Conservation (phyloP, 2,888 invertebrate species). For the Tetropium fuscum region DNA sequence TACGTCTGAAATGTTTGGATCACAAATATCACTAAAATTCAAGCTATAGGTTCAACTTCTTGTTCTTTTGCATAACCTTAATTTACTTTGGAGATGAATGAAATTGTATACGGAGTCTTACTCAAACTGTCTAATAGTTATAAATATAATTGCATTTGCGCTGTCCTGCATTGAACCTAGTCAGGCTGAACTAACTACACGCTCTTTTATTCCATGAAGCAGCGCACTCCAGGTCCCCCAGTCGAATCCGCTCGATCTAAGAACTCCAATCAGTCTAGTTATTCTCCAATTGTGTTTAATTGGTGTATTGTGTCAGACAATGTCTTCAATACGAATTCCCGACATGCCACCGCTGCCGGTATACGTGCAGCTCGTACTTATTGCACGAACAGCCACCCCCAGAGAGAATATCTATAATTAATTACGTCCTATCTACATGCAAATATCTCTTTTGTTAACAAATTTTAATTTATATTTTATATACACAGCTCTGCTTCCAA, state of each 20-base stretch:
- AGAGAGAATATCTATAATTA: slow-evolving; percentile 32
- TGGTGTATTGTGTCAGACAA: slow-evolving; percentile 53
- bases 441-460: slow-evolving; percentile 36
- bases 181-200: too few relatives aligned
- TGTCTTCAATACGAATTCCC: slow-evolving; percentile 47
- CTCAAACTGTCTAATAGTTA: too few relatives aligned
- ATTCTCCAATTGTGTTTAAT: slow-evolving; percentile 56
- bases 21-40: too few relatives aligned
- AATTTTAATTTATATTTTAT: slow-evolving; percentile 13
- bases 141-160: too few relatives aligned
- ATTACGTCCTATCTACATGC: slow-evolving; percentile 41
- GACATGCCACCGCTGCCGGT: slow-evolving; percentile 37
- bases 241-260: slow-evolving; percentile 38
- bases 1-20: too few relatives aligned
- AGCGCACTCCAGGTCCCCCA: too few relatives aligned
- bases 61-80: too few relatives aligned
- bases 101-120: too few relatives aligned
- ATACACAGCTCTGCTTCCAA: not conserved
- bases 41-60: too few relatives aligned
- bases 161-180: too few relatives aligned
- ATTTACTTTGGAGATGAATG: too few relatives aligned
- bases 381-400: slow-evolving; percentile 28
- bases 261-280: slow-evolving; percentile 56
- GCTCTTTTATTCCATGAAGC: too few relatives aligned
- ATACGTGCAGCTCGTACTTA: slow-evolving; percentile 22